Percentiles rank a stretch among this genome's conserved stretches.
Evolutionary conservation across 2,113 vertebrate genomes (phyloP).

Genomic region (Dipodomys ordii): DNA sequence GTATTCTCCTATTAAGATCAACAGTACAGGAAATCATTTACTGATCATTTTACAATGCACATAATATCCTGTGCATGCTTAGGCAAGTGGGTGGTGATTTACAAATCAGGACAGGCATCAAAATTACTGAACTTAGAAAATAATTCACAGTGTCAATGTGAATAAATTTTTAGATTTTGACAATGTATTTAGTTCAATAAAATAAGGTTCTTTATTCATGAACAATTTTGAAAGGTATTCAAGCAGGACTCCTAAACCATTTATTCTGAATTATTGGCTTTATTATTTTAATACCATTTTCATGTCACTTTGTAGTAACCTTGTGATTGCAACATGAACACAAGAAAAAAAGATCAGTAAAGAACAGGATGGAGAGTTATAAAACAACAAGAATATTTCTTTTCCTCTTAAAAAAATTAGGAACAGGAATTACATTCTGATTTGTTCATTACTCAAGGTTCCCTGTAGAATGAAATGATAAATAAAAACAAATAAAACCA

Average conservation of each 20-base stretch:
- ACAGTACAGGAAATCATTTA: constrained; percentile 58
- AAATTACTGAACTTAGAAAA: constrained; percentile 83
- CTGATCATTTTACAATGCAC: constrained; percentile 66
- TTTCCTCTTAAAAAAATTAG: not conserved
- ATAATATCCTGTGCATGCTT: constrained; percentile 57
- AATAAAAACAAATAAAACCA: not conserved
- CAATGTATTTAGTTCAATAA: constrained; percentile 81
- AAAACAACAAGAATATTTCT: not conserved
- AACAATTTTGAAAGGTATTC: constrained; percentile 75
- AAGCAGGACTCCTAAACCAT: constrained; percentile 66
- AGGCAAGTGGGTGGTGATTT: constrained; percentile 73
- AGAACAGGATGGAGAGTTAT: not conserved
- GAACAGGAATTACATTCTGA: not conserved
- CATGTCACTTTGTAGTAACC: constrained; percentile 51
- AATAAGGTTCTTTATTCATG: constrained; percentile 78
- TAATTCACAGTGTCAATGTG: constrained; percentile 76
- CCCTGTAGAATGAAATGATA: not conserved
- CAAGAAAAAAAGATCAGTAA: not conserved
- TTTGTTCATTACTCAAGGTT: not conserved
- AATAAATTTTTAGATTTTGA: constrained; percentile 83
- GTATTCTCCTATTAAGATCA: constrained; percentile 67
- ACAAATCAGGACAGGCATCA: constrained; percentile 80
- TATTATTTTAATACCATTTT: constrained; percentile 77
- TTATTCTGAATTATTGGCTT: constrained; percentile 74
- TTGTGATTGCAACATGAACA: constrained; percentile 49